Evolutionary conservation across 2,797 vertebrate species (phyloP).

Genomic region (Lycodopsis pacificus): DNA sequence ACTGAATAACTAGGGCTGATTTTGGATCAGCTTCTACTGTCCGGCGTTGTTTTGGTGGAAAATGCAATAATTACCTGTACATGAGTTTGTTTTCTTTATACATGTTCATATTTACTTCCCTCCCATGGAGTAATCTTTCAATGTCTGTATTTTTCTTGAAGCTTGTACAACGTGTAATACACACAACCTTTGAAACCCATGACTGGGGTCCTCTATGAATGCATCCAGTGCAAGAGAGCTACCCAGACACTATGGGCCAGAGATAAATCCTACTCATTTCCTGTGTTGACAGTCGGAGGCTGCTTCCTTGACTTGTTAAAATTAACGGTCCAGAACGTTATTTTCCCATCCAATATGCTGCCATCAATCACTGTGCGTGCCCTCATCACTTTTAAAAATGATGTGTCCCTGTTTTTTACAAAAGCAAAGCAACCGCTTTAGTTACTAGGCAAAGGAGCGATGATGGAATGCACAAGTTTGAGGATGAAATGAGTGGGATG

Average conservation of each 20-base stretch:
- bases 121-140: slow-evolving; percentile 20
- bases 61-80: slow-evolving; percentile 10
- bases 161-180: slow-evolving; percentile 11
- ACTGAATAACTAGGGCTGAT: not conserved
- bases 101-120: not conserved
- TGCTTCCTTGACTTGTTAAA: slow-evolving; percentile 81
- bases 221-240: slow-evolving; percentile 51
- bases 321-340: slow-evolving; percentile 83
- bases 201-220: slow-evolving; percentile 51
- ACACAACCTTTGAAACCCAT: slow-evolving; percentile 40
- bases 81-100: slow-evolving; percentile 17
- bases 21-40: not conserved
- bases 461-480: slow-evolving; percentile 47
- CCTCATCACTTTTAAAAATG: slow-evolving; percentile 78
- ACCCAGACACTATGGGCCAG: slow-evolving; percentile 66
- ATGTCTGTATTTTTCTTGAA: slow-evolving; percentile 12
- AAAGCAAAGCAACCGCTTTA: slow-evolving; percentile 71
- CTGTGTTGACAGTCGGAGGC: slow-evolving; percentile 79
- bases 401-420: slow-evolving; percentile 76
- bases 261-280: slow-evolving; percentile 84
- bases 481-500: slow-evolving; percentile 40
- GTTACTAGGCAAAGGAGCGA: slow-evolving; percentile 43
- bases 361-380: slow-evolving; percentile 79
- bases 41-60: slow-evolving; percentile 11
- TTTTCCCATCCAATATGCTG: slow-evolving; percentile 80